Conservation (phyloP, 2,113 vertebrate genomes). For the Ictidomys tridecemlineatus region DNA sequence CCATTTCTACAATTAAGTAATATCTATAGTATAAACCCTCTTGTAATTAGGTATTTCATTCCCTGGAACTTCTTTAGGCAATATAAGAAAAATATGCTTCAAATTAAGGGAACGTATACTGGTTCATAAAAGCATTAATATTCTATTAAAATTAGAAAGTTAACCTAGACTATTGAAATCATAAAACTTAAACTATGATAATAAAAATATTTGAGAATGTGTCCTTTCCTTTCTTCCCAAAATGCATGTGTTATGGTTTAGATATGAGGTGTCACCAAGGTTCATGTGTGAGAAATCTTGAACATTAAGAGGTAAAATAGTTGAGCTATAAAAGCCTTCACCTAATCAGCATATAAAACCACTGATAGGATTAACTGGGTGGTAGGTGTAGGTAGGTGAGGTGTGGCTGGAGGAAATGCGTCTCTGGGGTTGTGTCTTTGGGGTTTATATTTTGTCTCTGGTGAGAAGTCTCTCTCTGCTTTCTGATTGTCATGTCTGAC, state of each 20-base stretch:
- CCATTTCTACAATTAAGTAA: background rate
- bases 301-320: too few relatives aligned
- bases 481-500: too few relatives aligned
- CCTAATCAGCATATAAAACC: too few relatives aligned
- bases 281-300: too few relatives aligned
- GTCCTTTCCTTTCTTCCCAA: background rate
- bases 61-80: background rate
- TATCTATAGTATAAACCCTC: background rate
- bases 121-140: background rate
- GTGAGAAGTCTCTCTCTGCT: too few relatives aligned
- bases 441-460: too few relatives aligned
- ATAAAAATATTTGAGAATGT: background rate
- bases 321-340: too few relatives aligned
- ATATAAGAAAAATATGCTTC: background rate
- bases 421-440: too few relatives aligned
- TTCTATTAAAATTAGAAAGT: background rate
- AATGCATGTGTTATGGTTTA: background rate
- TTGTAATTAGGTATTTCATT: slow-evolving; percentile 25
- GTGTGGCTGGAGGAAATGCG: too few relatives aligned
- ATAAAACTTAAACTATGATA: background rate
- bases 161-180: background rate
- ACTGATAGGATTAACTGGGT: too few relatives aligned
- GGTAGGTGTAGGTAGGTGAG: too few relatives aligned
- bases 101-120: background rate
- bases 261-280: too few relatives aligned